Percentiles rank a stretch among this genome's conserved stretches.
Conservation (phyloP, 2,113 vertebrate species). For the Diadophis punctatus region DNA sequence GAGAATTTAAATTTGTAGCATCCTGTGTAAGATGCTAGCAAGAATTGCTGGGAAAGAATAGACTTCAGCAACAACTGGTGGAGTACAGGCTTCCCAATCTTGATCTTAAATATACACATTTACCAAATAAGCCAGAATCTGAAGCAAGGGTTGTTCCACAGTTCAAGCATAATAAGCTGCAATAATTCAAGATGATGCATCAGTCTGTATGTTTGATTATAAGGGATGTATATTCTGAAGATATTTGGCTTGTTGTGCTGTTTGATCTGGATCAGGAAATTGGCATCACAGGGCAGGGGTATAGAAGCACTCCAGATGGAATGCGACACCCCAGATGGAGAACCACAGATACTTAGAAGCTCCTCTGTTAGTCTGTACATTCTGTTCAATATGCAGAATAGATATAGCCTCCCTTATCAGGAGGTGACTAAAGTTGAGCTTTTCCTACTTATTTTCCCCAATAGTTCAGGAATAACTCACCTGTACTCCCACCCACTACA, state of each 20-base stretch:
- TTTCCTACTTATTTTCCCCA: background rate
- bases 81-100: background rate
- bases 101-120: background rate
- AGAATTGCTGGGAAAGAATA: background rate
- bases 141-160: background rate
- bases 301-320: background rate
- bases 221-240: background rate
- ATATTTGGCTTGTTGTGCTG: background rate
- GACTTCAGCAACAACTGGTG: background rate
- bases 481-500: background rate
- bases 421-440: background rate
- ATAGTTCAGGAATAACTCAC: background rate
- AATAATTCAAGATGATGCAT: background rate
- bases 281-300: background rate
- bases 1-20: background rate
- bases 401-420: background rate
- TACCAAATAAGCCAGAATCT: background rate
- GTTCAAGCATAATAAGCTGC: background rate
- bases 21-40: background rate
- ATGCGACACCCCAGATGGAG: background rate
- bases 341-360: background rate
- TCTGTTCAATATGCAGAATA: background rate
- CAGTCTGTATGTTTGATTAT: background rate
- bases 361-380: background rate
- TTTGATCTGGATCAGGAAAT: background rate